Evolutionary conservation across 2,888 invertebrate species (phyloP).

Genomic region (Tupiocoris notatus): DNA sequence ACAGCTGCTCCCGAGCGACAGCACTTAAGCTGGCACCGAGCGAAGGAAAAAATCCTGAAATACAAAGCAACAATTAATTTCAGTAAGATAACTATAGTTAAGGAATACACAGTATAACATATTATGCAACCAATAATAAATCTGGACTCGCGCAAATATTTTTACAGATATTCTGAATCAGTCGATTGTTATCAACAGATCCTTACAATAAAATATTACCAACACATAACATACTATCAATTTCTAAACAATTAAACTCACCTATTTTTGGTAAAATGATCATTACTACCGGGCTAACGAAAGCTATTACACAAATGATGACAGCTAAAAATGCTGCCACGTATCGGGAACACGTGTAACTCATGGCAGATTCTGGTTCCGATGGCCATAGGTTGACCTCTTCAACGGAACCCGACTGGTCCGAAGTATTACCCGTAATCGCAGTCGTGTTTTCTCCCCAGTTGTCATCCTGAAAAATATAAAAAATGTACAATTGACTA

Average conservation of each 20-base stretch:
- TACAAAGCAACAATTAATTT: no score
- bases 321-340: constrained; percentile 77
- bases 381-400: constrained; percentile 78
- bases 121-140: no score
- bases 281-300: constrained; percentile 92
- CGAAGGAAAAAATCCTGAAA: constrained; percentile 70
- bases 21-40: constrained; percentile 62
- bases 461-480: constrained; percentile 79
- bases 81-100: no score
- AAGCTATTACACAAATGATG: constrained; percentile 76
- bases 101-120: no score
- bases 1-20: constrained; percentile 65
- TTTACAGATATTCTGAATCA: not conserved
- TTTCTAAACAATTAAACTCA: constrained; percentile 23
- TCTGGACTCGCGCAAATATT: not conserved
- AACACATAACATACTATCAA: no score
- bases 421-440: constrained; percentile 93
- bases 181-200: not conserved
- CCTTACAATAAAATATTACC: no score
- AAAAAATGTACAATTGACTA: not conserved
- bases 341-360: constrained; percentile 77
- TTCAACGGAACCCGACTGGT: constrained; percentile 91
- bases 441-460: constrained; percentile 99
- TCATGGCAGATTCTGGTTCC: constrained; percentile 70
- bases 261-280: constrained; percentile 86